Evolutionary conservation across 2,113 vertebrate species (phyloP), one percentile per base, ranked within the genome.

Genomic region (Gadus chalcogrammus): DNA sequence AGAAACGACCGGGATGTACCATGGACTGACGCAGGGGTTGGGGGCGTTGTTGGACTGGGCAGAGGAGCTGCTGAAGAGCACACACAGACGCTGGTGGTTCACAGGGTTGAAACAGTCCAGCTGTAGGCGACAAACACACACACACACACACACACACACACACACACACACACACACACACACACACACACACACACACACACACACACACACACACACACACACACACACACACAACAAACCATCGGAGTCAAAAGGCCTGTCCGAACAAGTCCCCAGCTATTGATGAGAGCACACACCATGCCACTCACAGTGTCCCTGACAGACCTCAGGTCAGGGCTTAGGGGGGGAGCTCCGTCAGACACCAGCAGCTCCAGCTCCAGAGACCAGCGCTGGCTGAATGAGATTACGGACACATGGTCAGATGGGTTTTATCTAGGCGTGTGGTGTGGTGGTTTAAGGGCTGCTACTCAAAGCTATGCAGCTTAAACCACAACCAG

Each of bases 51-150:
- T 96, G 82, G 97, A 99, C 75, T 96, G 94, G 61, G 94, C 81
- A 0, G 96, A 98, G 1, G 94, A 97, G 80, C 97, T 99, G 89
- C 97, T 99, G 91, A 99, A 99, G 81, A 99, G 94, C 65, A 99
- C 97, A 5, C 97, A 98, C 2, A 99, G 93, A 42, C 95, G 89
- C 91, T 99, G 97, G 76, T 99, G 97, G 86, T 98, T 97, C 71
- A 88, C 79, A 3, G 95, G 94, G 79, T 90, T 98, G 82, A 99
- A 88, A 69, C 97, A 98, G 89, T 99, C 97, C 87, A 97, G 91
- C 96, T 99, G 87, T 76, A 81, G 79, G 86, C 16, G 61, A 77
- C 3, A 75, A 62, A 63, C 15, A 52, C 16, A 64, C 12, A 53
- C n/a, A 58, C 15, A 13, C 3, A 63, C 15, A 11, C 12, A 63